Base-by-base conservation (phyloP, 2,888 invertebrate species). In the Drosophila subsilvestris region DNA sequence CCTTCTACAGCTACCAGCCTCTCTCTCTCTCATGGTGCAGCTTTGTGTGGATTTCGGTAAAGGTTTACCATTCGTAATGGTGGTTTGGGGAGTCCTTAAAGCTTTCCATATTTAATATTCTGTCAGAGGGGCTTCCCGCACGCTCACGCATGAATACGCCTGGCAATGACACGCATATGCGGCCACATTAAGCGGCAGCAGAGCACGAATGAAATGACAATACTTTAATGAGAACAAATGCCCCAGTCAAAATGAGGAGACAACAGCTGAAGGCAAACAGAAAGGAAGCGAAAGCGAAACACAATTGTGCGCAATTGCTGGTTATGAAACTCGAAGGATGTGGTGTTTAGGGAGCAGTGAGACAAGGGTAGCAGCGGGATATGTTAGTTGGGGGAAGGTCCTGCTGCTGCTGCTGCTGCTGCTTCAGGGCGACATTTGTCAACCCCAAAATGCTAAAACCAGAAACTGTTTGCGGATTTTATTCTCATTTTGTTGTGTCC, bases 181-280 rank as follows among this genome's bases (percentile, higher is more conserved):
- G 49, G 44, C 32, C 18, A 43, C 50, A 58, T 59, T 45, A 73
- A 62, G 25, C 51, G 45, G 45, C 57, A 61, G 25, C 57, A 47
- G 32, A 70, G 62, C 65, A 57, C 62, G 29, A 54, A 18, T 37
- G 53, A 51, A 54, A 18, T 37, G 53, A 51, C 43, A 27, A 49
- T 49, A 69, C 67, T 59, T 59, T 63, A 60, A 67, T 67, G 61
- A 54, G 51, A 44, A 57, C 56, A 79, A 63, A 43, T 57, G 65
- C 29, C 27, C 51, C 51, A 71, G 48, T 57, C 25, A 70, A 71
- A 58, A 54, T 42, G n/a, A 58, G 25, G 44, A 12, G 3, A 51
- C 47, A 49, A 37, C 47, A 17, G 49, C 32, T 20, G 44, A 12
- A 53, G 54, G 66, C 32, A 50, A 50, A 44, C 53, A 25, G 43